Percentiles rank a stretch among this genome's conserved stretches.
phyloP scores from a whole-genome alignment of 2,113 vertebrate genomes.

The Nettapus auritus region DNA sequence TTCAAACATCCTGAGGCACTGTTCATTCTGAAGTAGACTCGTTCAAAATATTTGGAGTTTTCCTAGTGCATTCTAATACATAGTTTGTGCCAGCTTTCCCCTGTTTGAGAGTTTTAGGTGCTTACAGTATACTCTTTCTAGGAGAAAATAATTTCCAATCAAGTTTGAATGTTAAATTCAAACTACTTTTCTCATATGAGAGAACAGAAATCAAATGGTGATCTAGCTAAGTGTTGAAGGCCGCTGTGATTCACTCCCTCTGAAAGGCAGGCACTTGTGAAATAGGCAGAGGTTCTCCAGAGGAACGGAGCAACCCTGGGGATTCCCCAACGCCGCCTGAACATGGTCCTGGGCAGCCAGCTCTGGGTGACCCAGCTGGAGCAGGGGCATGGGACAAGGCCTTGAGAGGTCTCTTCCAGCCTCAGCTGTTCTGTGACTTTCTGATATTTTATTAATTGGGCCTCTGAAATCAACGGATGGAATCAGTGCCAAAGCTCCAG shows the following conservation, averaged over 20 bases:
- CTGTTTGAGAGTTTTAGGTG: not conserved
- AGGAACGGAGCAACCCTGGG: not conserved
- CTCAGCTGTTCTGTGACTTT: not conserved
- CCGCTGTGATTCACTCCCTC: not conserved
- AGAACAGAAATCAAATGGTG: not conserved
- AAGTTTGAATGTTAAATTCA: not conserved
- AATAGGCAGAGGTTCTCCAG: not conserved
- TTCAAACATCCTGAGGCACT: conserved; percentile 58
- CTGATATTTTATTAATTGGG: not conserved
- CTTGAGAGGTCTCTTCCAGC: not conserved
- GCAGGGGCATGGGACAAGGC: not conserved
- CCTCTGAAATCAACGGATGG: not conserved
- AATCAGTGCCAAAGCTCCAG: not conserved
- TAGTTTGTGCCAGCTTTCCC: not conserved
- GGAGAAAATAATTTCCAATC: not conserved
- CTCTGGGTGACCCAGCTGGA: not conserved
- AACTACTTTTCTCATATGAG: not conserved
- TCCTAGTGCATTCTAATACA: not conserved
- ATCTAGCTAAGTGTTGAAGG: not conserved
- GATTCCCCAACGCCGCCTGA: not conserved
- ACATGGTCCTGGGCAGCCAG: not conserved
- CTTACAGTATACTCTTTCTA: not conserved
- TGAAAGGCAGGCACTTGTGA: not conserved
- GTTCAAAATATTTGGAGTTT: not conserved
- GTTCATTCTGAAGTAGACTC: not conserved